Conservation (phyloP, 1,140 invertebrate species). For the Drosophila nigrodunni region DNA sequence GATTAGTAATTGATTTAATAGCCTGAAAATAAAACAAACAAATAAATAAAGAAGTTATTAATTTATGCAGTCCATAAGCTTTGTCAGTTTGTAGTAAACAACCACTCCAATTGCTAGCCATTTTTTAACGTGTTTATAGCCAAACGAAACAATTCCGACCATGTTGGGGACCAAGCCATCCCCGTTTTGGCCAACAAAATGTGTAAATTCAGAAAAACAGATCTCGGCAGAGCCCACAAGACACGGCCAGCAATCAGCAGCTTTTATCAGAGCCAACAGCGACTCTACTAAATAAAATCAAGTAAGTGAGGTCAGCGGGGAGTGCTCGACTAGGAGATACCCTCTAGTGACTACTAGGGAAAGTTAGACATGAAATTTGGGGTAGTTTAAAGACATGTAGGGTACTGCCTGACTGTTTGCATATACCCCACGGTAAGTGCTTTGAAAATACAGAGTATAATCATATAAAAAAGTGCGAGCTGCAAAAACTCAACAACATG, state of each 20-base stretch:
- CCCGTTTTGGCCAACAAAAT: neutral
- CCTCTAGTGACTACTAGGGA: neutral
- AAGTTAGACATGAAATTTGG: no score
- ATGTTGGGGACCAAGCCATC: conserved; percentile 2
- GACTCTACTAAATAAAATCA: conserved; percentile 9
- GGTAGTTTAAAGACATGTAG: no score
- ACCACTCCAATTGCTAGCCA: neutral
- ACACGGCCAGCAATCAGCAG: conserved; percentile 57
- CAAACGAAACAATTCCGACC: neutral
- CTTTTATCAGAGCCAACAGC: conserved; percentile 43
- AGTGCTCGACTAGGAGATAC: neutral
- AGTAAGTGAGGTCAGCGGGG: neutral
- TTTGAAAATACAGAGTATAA: conserved; percentile 3
- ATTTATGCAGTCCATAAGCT: neutral
- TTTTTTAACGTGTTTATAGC: conserved; percentile 1
- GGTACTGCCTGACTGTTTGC: neutral
- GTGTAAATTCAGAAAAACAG: conserved; percentile 8
- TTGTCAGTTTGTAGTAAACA: conserved; percentile 8
- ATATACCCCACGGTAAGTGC: neutral
- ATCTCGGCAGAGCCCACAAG: conserved; percentile 32
- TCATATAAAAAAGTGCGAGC: conserved; percentile 37
- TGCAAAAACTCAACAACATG: conserved; percentile 44
- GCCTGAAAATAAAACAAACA: neutral
- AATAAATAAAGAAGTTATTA: conserved; percentile 11
- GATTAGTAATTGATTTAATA: conserved; percentile 20